Percentiles rank a stretch among this genome's conserved stretches.
These are phyloP conservation scores for Ophion costatus DNA, from an alignment of 2,888 invertebrate genomes.

Conservation along the genomic window DNA sequence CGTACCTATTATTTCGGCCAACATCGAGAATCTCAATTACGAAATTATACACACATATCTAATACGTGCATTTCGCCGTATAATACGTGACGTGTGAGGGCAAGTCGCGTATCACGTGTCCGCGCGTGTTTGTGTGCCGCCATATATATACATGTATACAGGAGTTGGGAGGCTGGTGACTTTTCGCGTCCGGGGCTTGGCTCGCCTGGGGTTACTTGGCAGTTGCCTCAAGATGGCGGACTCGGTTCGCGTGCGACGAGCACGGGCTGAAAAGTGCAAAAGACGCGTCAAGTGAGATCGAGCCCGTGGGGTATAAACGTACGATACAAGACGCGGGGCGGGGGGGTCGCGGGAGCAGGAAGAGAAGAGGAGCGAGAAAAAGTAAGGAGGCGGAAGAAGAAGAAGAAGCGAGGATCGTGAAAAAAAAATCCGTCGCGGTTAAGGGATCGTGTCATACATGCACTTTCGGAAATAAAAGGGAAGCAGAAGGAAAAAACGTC, in stretches of 20 bases:
- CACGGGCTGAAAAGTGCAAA: constrained; percentile 79
- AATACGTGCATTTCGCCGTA: too few relatives aligned
- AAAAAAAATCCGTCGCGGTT: neutral
- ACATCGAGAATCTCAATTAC: too few relatives aligned
- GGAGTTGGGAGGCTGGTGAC: constrained; percentile 67
- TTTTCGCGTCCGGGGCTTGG: constrained; percentile 71
- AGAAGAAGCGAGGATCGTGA: constrained; percentile 27
- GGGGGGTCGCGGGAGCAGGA: neutral
- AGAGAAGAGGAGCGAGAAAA: neutral
- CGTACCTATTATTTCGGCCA: too few relatives aligned
- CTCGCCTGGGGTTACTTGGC: constrained; percentile 76
- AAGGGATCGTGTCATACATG: neutral
- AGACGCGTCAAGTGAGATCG: constrained; percentile 75
- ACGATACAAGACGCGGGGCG: neutral
- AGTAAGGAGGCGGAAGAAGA: neutral
- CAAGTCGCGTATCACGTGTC: neutral
- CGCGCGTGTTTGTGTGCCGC: too few relatives aligned
- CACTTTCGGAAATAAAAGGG: neutral
- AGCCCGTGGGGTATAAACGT: constrained; percentile 34
- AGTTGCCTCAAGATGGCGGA: constrained; percentile 83
- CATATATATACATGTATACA: constrained; percentile 4
- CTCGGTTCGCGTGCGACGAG: constrained; percentile 81
- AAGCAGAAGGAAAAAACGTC: neutral
- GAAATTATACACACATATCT: too few relatives aligned
- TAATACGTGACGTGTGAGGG: too few relatives aligned